Evolutionary conservation across 2,888 invertebrate genomes (phyloP).

Genomic region (Thymelicus acteon): DNA sequence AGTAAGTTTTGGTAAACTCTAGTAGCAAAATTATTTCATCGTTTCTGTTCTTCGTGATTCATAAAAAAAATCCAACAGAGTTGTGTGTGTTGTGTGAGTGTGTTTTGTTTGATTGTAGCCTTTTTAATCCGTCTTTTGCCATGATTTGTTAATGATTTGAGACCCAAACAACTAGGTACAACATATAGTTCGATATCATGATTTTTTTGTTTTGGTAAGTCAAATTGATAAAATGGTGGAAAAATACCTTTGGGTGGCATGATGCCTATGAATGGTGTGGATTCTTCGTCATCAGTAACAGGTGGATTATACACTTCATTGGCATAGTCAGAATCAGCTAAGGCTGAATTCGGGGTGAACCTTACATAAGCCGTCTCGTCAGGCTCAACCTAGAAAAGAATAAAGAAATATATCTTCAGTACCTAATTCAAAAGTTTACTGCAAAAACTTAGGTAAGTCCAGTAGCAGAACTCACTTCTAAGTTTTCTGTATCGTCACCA

Average conservation of each 20-base stretch:
- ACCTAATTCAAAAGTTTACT: neutral
- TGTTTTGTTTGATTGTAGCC: too few species aligned
- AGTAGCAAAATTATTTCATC: too few species aligned
- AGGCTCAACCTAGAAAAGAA: slow-evolving; percentile 78
- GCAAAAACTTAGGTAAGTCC: neutral
- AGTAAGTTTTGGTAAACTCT: too few species aligned
- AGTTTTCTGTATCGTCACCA: slow-evolving; percentile 52
- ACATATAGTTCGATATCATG: too few species aligned
- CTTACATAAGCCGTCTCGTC: slow-evolving; percentile 91
- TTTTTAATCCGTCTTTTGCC: too few species aligned
- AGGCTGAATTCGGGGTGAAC: slow-evolving; percentile 88
- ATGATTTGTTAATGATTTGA: too few species aligned
- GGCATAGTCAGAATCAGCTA: slow-evolving; percentile 88
- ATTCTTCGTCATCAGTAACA: slow-evolving; percentile 76
- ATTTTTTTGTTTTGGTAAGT: too few species aligned
- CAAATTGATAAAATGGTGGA: too few species aligned
- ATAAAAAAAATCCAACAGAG: too few species aligned
- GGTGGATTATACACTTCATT: slow-evolving; percentile 93
- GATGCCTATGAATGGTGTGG: slow-evolving; percentile 54
- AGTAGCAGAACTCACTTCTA: slow-evolving; percentile 55
- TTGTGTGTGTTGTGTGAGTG: too few species aligned
- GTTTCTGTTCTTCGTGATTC: too few species aligned
- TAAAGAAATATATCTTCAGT: neutral
- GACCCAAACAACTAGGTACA: too few species aligned
- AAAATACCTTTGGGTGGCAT: slow-evolving; percentile 59